Conservation (phyloP, 2,113 vertebrate genomes). For the Pteruthius melanotis region DNA sequence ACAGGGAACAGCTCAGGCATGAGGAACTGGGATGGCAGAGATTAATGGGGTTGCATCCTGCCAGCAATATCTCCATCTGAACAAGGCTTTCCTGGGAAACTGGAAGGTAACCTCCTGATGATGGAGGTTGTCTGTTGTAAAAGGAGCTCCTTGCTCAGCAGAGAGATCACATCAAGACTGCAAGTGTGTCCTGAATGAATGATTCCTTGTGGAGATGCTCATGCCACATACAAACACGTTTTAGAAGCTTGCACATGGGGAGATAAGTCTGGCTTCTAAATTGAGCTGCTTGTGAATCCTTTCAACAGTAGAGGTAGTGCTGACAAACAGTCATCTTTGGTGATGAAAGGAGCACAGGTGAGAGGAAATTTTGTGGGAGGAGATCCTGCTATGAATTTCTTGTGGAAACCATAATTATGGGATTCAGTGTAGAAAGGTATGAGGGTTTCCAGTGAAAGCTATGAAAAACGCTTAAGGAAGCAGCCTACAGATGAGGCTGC, state of each 20-base stretch:
- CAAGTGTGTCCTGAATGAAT: background rate
- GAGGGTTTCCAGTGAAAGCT: conserved; percentile 10
- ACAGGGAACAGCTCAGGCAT: background rate
- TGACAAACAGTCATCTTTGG: conserved; percentile 16
- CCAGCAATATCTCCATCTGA: background rate
- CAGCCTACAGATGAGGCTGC: background rate
- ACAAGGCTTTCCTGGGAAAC: background rate
- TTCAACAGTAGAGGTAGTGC: background rate
- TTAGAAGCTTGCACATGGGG: background rate
- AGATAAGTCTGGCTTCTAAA: background rate
- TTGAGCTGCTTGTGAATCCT: background rate
- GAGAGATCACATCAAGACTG: background rate
- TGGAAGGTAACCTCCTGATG: background rate
- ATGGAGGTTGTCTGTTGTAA: background rate
- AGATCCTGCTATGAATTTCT: conserved; percentile 36
- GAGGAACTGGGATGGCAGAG: background rate
- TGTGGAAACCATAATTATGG: conserved; percentile 29
- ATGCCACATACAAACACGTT: background rate
- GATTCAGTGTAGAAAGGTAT: background rate
- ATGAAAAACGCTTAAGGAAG: background rate
- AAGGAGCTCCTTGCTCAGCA: background rate
- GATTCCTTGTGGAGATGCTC: background rate
- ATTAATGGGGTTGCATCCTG: background rate
- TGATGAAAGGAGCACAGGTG: conserved; percentile 45
- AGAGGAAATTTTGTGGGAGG: conserved; percentile 49